Percentiles rank a stretch among this genome's conserved stretches.
phyloP scores from a whole-genome alignment of 2,797 vertebrate genomes.

The Ceyx erithaca region DNA sequence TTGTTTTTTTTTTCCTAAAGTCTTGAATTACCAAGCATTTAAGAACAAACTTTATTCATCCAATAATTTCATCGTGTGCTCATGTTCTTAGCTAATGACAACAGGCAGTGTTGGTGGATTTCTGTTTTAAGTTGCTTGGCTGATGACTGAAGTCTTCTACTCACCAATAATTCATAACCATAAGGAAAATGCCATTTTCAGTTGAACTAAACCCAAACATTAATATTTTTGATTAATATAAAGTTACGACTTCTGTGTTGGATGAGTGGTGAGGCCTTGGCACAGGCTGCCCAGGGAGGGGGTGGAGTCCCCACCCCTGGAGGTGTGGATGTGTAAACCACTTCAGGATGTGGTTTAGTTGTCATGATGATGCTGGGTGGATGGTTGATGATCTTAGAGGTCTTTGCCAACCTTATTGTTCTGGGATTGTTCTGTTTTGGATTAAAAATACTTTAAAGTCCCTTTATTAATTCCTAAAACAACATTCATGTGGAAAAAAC shows the following conservation, averaged over 20 bases:
- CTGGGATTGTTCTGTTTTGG: neutral
- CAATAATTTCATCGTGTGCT: neutral
- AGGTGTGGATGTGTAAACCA: too few species aligned
- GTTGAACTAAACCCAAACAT: neutral
- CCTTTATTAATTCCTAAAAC: neutral
- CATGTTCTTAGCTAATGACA: neutral
- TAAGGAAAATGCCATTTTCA: neutral
- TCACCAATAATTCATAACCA: neutral
- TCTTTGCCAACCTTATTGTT: too few species aligned
- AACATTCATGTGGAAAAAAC: neutral
- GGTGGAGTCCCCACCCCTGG: too few species aligned
- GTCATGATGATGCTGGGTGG: too few species aligned
- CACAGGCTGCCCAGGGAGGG: too few species aligned
- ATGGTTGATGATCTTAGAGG: too few species aligned
- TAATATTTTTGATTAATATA: neutral
- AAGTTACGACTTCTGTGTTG: neutral
- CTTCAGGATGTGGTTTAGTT: too few species aligned
- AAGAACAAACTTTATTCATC: neutral
- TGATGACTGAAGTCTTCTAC: neutral
- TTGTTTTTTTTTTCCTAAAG: neutral
- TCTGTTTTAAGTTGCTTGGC: neutral
- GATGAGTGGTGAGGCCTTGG: too few species aligned
- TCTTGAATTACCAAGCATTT: neutral
- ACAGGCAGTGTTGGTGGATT: neutral
- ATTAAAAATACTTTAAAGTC: neutral